Conservation (phyloP, 1,140 invertebrate genomes). For the Drosophila ohnishii region DNA sequence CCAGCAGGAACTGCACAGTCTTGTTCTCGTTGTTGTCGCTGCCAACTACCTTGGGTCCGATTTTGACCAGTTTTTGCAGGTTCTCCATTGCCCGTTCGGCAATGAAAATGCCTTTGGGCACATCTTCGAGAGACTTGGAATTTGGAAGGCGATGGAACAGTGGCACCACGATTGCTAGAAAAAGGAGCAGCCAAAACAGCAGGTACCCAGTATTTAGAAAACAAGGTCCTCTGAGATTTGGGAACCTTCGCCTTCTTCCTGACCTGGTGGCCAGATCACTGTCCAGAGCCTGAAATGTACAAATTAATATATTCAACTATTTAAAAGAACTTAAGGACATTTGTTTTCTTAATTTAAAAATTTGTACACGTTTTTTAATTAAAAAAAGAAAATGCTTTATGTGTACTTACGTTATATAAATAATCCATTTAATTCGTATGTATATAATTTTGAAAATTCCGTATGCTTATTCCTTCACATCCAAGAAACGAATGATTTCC, state of each 20-base stretch:
- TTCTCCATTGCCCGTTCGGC: slow-evolving; percentile 73
- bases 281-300: not conserved
- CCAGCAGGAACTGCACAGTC: slow-evolving; percentile 84
- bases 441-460: too few species aligned
- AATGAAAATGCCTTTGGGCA: slow-evolving; percentile 46
- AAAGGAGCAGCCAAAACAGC: slow-evolving; percentile 55
- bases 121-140: slow-evolving; percentile 42
- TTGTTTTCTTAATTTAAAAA: too few species aligned
- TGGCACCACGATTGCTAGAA: slow-evolving; percentile 63
- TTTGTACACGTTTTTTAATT: too few species aligned
- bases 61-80: slow-evolving; percentile 86
- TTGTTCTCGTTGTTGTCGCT: slow-evolving; percentile 87
- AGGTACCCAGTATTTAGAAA: slow-evolving; percentile 47
- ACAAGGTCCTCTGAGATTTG: slow-evolving; percentile 29
- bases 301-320: not conserved
- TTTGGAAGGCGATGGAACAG: slow-evolving; percentile 56
- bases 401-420: too few species aligned
- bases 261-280: not conserved
- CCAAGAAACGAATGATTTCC: too few species aligned
- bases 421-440: too few species aligned
- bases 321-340: too few species aligned
- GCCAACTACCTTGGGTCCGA: slow-evolving; percentile 87
- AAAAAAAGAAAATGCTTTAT: too few species aligned
- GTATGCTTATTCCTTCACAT: too few species aligned
- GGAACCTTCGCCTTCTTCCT: not conserved